Base-by-base conservation (phyloP, 2,113 vertebrate species). In the Phylloscopus whistleri region DNA sequence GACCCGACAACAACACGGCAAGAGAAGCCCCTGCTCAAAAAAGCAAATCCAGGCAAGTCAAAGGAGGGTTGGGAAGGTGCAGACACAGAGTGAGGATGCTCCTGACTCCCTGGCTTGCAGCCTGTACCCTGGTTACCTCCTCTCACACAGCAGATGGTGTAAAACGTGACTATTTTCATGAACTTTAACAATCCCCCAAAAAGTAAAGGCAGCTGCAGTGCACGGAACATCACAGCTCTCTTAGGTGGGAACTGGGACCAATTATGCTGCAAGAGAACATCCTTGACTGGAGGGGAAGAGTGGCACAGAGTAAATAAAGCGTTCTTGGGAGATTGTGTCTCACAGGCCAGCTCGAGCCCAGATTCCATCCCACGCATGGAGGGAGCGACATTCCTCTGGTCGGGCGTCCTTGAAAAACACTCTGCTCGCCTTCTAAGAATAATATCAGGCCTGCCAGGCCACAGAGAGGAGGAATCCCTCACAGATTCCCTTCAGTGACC, bases 241-340 rank as follows among this genome's bases (percentile, higher is more conserved):
- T 86, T 77, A 90, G 88, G 92, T 90, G 90, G 92, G 90, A 84
- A 67, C 90, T 96, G 95, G 95, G 95, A 96, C 92, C 92, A 90
- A 90, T 95, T 97, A 91, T 44, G 20, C 10, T 90, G 94, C 90
- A 52, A 88, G 82, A 95, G 94, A 95, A 94, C 95, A 96, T 94
- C 94, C 90, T 74, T 91, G 94, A 90, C 93, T 93, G 84, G 87
- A 94, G 91, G 89, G 85, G 89, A 85, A 91, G 94, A 93, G 76
- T 28, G 93, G 83, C 89, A 84, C 6, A 26, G 73, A 92, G 94
- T 84, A 94, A 94, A 97, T 87, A 75, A 81, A 93, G 24, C 33
- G 68, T 81, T 93, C 91, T 95, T 70, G 8, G 12, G 94, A 94
- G 93, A 81, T 17, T 33, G 82, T 15, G 80, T 84, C 96, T 89